phyloP scores from a whole-genome alignment of 2,797 vertebrate genomes.

The Gymnodraco acuticeps region DNA sequence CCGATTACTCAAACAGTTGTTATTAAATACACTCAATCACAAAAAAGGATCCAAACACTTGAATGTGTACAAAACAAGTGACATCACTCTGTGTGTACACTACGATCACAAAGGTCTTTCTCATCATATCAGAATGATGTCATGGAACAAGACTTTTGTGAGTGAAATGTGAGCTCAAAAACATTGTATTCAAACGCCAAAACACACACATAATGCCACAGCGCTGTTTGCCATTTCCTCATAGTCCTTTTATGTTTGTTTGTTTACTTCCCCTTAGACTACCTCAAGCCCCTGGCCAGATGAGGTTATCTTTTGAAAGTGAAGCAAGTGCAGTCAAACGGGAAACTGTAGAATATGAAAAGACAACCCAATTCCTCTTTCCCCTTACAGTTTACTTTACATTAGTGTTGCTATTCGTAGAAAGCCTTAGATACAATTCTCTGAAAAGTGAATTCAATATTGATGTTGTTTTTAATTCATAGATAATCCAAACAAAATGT shows the following conservation, averaged over 20 bases:
- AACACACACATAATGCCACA: slow-evolving; percentile 20
- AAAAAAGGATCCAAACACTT: slow-evolving; percentile 23
- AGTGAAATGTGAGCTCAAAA: slow-evolving; percentile 51
- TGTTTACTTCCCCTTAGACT: slow-evolving; percentile 18
- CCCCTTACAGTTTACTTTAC: slow-evolving; percentile 21
- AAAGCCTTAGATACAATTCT: not conserved
- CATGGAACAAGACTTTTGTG: slow-evolving; percentile 49
- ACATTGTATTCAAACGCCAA: slow-evolving; percentile 40
- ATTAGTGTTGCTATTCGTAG: not conserved
- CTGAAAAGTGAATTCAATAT: not conserved
- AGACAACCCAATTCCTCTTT: slow-evolving; percentile 17
- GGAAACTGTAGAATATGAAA: slow-evolving; percentile 3
- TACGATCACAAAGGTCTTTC: slow-evolving; percentile 28
- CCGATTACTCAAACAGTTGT: not conserved
- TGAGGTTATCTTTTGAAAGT: slow-evolving; percentile 14
- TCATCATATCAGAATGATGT: slow-evolving; percentile 41
- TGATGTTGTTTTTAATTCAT: not conserved
- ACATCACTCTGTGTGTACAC: slow-evolving; percentile 14
- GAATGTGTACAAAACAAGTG: slow-evolving; percentile 19
- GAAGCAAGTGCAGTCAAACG: slow-evolving; percentile 19
- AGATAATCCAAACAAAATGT: not conserved
- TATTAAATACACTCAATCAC: slow-evolving; percentile 37
- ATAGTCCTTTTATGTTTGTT: slow-evolving; percentile 4
- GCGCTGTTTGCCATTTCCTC: slow-evolving; percentile 11
- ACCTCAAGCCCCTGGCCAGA: slow-evolving; percentile 23